Evolutionary conservation across 2,888 invertebrate species (phyloP).

Genomic region (Acleris laterana): DNA sequence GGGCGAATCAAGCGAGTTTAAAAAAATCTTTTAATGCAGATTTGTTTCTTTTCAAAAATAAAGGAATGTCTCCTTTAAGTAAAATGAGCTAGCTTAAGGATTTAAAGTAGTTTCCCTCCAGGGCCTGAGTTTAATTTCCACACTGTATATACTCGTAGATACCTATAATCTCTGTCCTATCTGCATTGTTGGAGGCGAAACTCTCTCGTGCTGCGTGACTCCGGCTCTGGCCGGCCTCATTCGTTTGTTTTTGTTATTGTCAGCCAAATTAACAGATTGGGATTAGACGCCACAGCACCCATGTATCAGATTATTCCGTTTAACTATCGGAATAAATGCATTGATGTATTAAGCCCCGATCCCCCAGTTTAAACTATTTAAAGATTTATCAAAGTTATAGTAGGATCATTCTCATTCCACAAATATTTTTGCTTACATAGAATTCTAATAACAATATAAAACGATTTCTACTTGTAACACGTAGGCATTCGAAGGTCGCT

Average conservation of each 20-base stretch:
- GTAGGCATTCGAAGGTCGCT: not conserved
- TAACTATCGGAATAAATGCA: constrained; percentile 17
- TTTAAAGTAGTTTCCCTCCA: too few relatives aligned
- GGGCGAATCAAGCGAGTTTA: too few relatives aligned
- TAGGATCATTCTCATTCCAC: constrained; percentile 8
- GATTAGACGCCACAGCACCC: constrained; percentile 27
- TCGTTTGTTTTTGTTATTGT: constrained; percentile 8
- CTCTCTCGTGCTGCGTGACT: not conserved
- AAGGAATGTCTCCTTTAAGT: too few relatives aligned
- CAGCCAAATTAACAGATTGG: constrained; percentile 25
- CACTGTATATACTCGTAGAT: too few relatives aligned
- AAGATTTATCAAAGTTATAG: constrained; percentile 8
- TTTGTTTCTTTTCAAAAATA: too few relatives aligned
- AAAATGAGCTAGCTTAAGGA: too few relatives aligned
- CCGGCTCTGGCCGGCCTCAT: not conserved
- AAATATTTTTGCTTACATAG: not conserved
- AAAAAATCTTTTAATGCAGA: too few relatives aligned
- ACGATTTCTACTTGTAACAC: constrained; percentile 11
- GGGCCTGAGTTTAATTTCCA: too few relatives aligned
- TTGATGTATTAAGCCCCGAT: constrained; percentile 11
- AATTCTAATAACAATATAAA: constrained; percentile 7
- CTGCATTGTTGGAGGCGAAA: not conserved
- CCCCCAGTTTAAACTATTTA: not conserved
- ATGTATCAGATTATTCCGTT: constrained; percentile 19
- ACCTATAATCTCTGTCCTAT: too few relatives aligned